Conservation (phyloP, 2,113 vertebrate genomes). For the Mesocricetus auratus region DNA sequence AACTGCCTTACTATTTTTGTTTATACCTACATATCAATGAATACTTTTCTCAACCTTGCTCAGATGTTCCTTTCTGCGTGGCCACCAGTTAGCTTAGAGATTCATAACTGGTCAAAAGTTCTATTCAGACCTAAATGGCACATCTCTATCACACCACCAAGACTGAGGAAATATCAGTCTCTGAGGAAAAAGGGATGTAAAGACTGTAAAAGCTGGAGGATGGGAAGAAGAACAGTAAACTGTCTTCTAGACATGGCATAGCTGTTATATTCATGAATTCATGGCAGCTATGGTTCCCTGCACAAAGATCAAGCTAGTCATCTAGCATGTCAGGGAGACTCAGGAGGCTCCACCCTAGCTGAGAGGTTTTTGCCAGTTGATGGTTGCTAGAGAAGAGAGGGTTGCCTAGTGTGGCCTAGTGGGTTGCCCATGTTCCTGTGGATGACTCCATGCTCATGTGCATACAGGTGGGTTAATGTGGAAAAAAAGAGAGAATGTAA, state of each 20-base stretch:
- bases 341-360: neutral
- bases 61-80: neutral
- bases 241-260: neutral
- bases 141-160: neutral
- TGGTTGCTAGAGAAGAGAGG: neutral
- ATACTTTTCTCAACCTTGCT: neutral
- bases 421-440: neutral
- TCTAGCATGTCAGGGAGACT: neutral
- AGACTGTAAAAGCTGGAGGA: neutral
- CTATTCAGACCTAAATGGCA: neutral
- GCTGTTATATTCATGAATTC: neutral
- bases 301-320: neutral
- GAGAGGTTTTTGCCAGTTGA: neutral
- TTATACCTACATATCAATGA: neutral
- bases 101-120: neutral
- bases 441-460: neutral
- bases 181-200: neutral
- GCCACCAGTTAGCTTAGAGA: neutral
- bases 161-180: neutral
- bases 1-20: neutral
- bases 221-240: neutral
- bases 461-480: too few species aligned
- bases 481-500: neutral
- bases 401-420: neutral
- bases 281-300: neutral